A percentile compares a stretch with the other conserved stretches of the same genome.
Evolutionary conservation across 1,140 invertebrate species (phyloP).

Genomic region (Anthonomus grandis): DNA sequence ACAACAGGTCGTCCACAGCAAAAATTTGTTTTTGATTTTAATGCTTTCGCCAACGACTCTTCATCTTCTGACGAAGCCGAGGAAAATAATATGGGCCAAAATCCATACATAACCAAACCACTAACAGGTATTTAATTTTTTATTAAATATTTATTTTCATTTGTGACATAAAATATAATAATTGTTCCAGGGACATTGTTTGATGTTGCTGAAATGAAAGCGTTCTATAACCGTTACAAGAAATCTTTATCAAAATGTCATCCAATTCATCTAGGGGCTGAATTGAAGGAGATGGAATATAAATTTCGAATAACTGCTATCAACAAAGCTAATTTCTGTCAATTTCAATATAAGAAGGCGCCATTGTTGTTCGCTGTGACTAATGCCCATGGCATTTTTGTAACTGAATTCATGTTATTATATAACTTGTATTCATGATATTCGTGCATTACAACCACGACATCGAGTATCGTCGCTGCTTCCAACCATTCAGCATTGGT

Average conservation of each 20-base stretch:
- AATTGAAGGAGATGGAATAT: background rate
- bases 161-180: too few species aligned
- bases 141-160: background rate
- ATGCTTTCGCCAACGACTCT: too few species aligned
- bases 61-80: background rate
- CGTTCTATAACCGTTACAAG: background rate
- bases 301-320: background rate
- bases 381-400: background rate
- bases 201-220: background rate
- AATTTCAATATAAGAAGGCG: background rate
- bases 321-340: background rate
- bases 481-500: too few species aligned
- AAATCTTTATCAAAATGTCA: background rate
- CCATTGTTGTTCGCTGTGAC: background rate
- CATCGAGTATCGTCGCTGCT: background rate
- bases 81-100: background rate
- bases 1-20: too few species aligned
- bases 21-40: too few species aligned
- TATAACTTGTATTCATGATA: background rate
- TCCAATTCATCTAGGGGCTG: background rate
- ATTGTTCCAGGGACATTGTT: background rate
- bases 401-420: background rate
- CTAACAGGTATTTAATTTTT: background rate
- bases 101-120: background rate
- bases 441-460: background rate